Evolutionary conservation across 2,888 invertebrate genomes (phyloP), one percentile per base, ranked within the genome.

Genomic region (Polydesmus complanatus): DNA sequence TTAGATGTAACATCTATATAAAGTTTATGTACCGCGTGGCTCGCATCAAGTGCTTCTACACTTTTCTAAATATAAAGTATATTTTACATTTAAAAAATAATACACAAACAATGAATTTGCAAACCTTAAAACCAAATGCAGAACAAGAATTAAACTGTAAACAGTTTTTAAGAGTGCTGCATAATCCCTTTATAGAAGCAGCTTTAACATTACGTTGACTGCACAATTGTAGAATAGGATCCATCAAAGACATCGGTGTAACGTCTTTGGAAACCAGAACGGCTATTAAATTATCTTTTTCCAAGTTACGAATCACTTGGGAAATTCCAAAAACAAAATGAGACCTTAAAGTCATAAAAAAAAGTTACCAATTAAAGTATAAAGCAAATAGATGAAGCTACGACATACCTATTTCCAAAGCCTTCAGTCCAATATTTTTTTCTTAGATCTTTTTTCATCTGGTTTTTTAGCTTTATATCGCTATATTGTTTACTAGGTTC

Each of bases 61-160:
- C 19, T 22, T 22, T 50, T 19, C 22, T 57, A 22, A 49, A 23
- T 49, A 57, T 26, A 23, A 22, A 57, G 18, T 21, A 1, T 21
- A 49, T 19, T n/a, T n/a, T 23, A 2, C 19, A n/a, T 22, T 50
- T 37, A 57, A 8, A 8, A 37, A 37, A 37, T 37, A n/a, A n/a
- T n/a, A n/a, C n/a, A n/a, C n/a, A n/a, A n/a, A n/a, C n/a, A 48
- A 48, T 48, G 48, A 14, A 18, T 48, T 48, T n/a, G n/a, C n/a
- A n/a, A n/a, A 63, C 63, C 57, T 61, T 63, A n/a, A 63, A 56
- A 14, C 63, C 63, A 37, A 63, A 19, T 14, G 61, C 59, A 37
- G 23, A 8, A 27, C 63, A 63, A 11, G 56, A 56, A 48, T 59
- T 59, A 25, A 63, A 55, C 21, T 62, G 48, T 11, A 63, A 49